These are phyloP conservation scores for Orthonychiurus folsomi DNA, from an alignment of 2,888 invertebrate species.

Conservation along the genomic window DNA sequence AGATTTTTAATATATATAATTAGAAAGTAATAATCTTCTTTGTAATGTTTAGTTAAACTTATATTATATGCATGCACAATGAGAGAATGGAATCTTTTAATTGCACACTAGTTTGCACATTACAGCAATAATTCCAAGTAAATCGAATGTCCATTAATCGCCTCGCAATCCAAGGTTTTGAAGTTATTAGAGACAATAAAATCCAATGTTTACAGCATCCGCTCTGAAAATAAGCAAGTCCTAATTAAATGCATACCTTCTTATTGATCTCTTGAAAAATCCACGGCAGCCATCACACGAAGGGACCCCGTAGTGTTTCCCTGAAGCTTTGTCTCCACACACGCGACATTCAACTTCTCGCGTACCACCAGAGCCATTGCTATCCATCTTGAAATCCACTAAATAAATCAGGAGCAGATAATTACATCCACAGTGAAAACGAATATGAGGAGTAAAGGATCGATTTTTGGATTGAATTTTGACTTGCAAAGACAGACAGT, in stretches of 20 bases:
- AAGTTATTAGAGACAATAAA: neutral
- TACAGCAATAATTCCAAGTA: too few species aligned
- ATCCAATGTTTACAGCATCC: neutral
- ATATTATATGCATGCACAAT: too few species aligned
- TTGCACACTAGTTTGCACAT: too few species aligned
- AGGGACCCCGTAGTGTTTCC: slow-evolving; percentile 83
- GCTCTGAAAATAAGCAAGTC: neutral
- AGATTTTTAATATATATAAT: too few species aligned
- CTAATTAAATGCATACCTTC: slow-evolving; percentile 52
- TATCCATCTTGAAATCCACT: neutral
- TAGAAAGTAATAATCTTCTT: too few species aligned
- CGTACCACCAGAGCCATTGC: neutral
- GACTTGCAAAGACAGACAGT: neutral
- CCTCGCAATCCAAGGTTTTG: neutral
- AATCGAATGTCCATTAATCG: neutral
- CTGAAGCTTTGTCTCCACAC: slow-evolving; percentile 67
- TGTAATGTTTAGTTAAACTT: too few species aligned
- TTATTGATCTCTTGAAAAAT: slow-evolving; percentile 86
- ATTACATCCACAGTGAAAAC: neutral
- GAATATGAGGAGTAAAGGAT: too few species aligned
- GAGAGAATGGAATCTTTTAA: too few species aligned
- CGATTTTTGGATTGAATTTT: neutral
- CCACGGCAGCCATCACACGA: slow-evolving; percentile 81
- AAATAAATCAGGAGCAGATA: slow-evolving; percentile 10
- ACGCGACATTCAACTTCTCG: slow-evolving; percentile 64